phyloP scores from a whole-genome alignment of 2,113 vertebrate species.

The Puffinus mauretanicus region DNA sequence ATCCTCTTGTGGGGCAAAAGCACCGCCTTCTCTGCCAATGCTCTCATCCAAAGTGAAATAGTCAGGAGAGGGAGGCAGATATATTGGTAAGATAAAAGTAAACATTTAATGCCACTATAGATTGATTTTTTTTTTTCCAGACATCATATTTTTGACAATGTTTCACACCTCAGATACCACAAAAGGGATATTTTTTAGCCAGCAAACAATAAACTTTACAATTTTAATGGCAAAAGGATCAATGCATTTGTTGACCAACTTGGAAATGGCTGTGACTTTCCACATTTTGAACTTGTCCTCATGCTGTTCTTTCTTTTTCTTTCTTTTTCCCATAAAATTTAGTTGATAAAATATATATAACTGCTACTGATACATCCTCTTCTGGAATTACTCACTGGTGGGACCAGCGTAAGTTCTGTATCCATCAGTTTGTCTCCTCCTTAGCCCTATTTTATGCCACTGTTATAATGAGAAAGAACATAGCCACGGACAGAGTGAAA shows the following conservation, averaged over 20 bases:
- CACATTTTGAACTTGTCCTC: constrained; percentile 41
- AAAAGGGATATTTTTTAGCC: constrained; percentile 72
- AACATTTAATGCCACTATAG: constrained; percentile 83
- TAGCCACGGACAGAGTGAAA: constrained; percentile 65
- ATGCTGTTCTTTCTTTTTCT: constrained; percentile 33
- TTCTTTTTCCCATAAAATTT: constrained; percentile 26
- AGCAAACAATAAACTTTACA: constrained; percentile 75
- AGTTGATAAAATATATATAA: constrained; percentile 51
- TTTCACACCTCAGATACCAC: constrained; percentile 78
- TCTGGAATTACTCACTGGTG: not conserved
- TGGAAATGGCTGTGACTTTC: constrained; percentile 47
- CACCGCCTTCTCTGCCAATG: not conserved
- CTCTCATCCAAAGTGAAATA: not conserved
- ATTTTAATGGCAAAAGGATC: constrained; percentile 70
- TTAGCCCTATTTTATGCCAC: constrained; percentile 16
- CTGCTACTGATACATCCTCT: not conserved
- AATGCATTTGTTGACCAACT: constrained; percentile 52
- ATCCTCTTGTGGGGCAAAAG: not conserved
- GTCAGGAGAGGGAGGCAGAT: constrained; percentile 41
- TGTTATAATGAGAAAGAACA: constrained; percentile 37
- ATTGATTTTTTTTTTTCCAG: constrained; percentile 72
- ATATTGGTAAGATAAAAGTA: constrained; percentile 74
- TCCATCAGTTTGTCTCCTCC: not conserved
- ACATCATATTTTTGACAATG: constrained; percentile 79
- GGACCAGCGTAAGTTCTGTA: constrained; percentile 8